Percentiles rank a stretch among this genome's conserved stretches.
phyloP scores from a whole-genome alignment of 2,888 invertebrate species.

The Cetonia aurata region DNA sequence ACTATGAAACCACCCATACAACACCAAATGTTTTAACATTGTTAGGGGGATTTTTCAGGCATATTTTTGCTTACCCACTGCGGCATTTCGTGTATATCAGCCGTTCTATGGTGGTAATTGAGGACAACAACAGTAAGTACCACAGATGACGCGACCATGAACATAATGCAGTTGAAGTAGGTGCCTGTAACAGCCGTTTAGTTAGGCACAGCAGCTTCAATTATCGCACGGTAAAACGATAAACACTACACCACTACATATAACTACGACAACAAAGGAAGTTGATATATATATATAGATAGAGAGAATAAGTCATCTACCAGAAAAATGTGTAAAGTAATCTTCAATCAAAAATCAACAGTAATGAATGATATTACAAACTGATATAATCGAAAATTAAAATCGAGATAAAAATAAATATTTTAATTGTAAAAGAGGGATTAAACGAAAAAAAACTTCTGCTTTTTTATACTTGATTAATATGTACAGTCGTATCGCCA shows the following conservation, averaged over 20 bases:
- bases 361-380: constrained; percentile 40
- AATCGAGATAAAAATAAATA: constrained; percentile 28
- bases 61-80: constrained; percentile 84
- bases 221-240: constrained; percentile 15
- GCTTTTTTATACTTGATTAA: constrained; percentile 49
- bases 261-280: constrained; percentile 46
- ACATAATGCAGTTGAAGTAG: constrained; percentile 99
- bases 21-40: too few species aligned
- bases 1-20: too few species aligned
- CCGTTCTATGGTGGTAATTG: constrained; percentile 97
- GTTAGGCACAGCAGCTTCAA: constrained; percentile 49
- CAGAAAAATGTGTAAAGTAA: constrained; percentile 1
- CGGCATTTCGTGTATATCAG: constrained; percentile 97
- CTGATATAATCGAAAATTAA: constrained; percentile 32
- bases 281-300: not conserved
- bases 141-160: constrained; percentile 98
- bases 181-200: constrained; percentile 74
- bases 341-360: constrained; percentile 9
- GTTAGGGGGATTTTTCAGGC: too few species aligned
- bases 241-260: constrained; percentile 43
- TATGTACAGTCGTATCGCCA: constrained; percentile 61
- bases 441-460: constrained; percentile 13
- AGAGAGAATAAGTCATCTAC: constrained; percentile 38
- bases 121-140: constrained; percentile 96
- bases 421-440: constrained; percentile 14